Conservation (phyloP, 2,797 vertebrate species). For the Remorina albescens region DNA sequence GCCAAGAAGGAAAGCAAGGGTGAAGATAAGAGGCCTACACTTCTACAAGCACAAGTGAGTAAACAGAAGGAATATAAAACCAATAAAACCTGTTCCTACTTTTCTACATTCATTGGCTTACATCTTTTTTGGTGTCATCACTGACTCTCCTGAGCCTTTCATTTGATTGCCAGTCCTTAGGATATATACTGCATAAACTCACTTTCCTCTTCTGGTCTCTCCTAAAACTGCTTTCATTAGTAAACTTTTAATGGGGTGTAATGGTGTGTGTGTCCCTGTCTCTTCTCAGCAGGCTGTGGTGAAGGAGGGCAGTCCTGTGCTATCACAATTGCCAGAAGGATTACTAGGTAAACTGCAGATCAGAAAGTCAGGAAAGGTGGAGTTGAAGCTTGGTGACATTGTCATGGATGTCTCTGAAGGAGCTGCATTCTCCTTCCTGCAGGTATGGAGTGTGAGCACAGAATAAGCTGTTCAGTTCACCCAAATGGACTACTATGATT, state of each 20-base stretch:
- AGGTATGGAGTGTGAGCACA: constrained; percentile 60
- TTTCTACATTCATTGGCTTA: neutral
- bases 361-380: constrained; percentile 84
- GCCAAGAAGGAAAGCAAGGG: constrained; percentile 66
- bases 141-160: neutral
- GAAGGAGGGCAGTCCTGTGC: constrained; percentile 65
- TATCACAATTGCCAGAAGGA: constrained; percentile 83
- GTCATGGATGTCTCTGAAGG: constrained; percentile 84
- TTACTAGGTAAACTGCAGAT: constrained; percentile 85
- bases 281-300: constrained; percentile 51
- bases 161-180: neutral
- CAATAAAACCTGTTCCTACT: neutral
- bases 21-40: constrained; percentile 65
- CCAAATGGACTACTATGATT: too few relatives aligned
- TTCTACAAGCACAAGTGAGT: constrained; percentile 71
- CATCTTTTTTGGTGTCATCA: too few relatives aligned
- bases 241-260: too few relatives aligned
- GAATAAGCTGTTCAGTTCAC: too few relatives aligned
- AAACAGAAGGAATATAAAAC: neutral
- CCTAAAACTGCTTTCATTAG: neutral
- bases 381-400: constrained; percentile 82
- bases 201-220: neutral
- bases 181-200: neutral
- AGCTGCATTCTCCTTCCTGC: constrained; percentile 84
- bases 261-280: neutral